Evolutionary conservation across 2,113 vertebrate species (phyloP).

Genomic region (Ceyx margarethae): DNA sequence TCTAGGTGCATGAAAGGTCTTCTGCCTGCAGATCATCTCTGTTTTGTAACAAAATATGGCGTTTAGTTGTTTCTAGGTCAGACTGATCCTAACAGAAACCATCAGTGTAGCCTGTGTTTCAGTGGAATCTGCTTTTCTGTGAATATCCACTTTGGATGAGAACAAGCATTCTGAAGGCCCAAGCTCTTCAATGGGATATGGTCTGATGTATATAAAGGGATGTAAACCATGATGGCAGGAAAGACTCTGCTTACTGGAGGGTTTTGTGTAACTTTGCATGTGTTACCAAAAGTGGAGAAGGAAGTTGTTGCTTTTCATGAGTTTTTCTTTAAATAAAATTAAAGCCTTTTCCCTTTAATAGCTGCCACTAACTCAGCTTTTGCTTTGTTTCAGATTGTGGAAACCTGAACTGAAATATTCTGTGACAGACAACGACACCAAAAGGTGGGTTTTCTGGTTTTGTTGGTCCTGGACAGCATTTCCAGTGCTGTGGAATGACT

Average conservation of each 20-base stretch:
- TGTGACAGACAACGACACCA: slow-evolving; percentile 1
- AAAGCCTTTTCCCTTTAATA: neutral
- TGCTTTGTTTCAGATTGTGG: slow-evolving; percentile 66
- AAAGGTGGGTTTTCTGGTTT: slow-evolving; percentile 63
- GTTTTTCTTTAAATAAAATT: neutral
- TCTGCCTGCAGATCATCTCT: neutral
- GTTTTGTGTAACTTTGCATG: neutral
- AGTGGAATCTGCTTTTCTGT: neutral
- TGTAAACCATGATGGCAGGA: neutral
- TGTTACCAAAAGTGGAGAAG: neutral
- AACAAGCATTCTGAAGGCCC: neutral
- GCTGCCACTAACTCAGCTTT: slow-evolving; percentile 14
- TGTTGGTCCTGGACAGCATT: neutral
- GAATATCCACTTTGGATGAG: neutral
- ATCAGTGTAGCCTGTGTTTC: neutral
- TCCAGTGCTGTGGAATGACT: neutral
- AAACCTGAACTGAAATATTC: slow-evolving; percentile 24
- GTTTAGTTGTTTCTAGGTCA: neutral
- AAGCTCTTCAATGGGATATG: accelerated
- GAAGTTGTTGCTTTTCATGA: neutral
- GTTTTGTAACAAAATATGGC: neutral
- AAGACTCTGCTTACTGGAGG: neutral
- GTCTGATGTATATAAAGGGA: neutral
- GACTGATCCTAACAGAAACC: neutral
- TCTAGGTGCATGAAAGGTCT: neutral